Evolutionary conservation across 2,113 vertebrate genomes (phyloP).

Genomic region (Perca fluviatilis): DNA sequence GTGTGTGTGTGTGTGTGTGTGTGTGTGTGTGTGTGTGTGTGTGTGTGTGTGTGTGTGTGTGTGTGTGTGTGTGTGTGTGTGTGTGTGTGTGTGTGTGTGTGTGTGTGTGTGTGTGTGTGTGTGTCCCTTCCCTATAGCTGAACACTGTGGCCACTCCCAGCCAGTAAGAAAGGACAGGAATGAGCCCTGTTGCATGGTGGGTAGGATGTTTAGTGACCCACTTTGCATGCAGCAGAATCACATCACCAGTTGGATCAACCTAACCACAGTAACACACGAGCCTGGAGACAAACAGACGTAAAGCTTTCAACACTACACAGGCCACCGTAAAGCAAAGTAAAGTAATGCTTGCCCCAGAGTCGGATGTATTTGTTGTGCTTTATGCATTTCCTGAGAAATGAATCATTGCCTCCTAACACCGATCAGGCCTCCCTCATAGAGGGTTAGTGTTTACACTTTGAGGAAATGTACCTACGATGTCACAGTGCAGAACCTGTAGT

Average conservation of each 20-base stretch:
- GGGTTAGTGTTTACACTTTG: conserved; percentile 26
- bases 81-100: too few relatives aligned
- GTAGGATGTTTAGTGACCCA: conserved; percentile 50
- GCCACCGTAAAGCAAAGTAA: background rate
- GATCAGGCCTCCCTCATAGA: conserved; percentile 6
- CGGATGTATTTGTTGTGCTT: conserved; percentile 10
- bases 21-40: too few relatives aligned
- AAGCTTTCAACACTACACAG: background rate
- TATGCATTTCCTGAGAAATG: conserved; percentile 18
- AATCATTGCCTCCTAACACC: background rate
- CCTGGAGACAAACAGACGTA: conserved; percentile 15
- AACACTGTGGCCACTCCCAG: conserved; percentile 75
- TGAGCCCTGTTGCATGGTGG: conserved; percentile 60
- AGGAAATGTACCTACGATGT: conserved; percentile 36
- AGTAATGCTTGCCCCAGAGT: background rate
- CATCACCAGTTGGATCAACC: conserved; percentile 19
- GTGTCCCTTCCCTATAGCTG: conserved; percentile 78
- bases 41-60: too few relatives aligned
- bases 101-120: conserved; percentile 72
- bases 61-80: too few relatives aligned
- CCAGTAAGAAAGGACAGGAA: conserved; percentile 64
- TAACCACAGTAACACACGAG: conserved; percentile 18
- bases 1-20: conserved; percentile 56
- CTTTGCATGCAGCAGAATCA: conserved; percentile 34
- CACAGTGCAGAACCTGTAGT: conserved; percentile 25